These are phyloP conservation scores for Drosophila kohkoa DNA, from an alignment of 1,140 invertebrate species.

Conservation along the genomic window DNA sequence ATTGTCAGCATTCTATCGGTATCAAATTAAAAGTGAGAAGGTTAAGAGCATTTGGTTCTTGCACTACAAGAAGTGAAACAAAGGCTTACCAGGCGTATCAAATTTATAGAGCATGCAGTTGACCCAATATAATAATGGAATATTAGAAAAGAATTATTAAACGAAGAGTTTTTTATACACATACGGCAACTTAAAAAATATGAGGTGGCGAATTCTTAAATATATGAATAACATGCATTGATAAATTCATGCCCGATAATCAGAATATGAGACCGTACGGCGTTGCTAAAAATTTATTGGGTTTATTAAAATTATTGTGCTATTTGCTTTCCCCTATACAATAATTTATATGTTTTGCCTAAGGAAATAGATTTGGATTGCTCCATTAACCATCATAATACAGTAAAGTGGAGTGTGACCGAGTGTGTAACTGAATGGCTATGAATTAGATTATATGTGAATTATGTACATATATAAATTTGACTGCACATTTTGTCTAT, in stretches of 20 bases:
- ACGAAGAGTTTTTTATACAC: constrained; percentile 19
- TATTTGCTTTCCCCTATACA: constrained; percentile 7
- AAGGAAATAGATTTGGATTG: neutral
- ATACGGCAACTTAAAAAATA: constrained; percentile 50
- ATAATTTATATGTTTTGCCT: neutral
- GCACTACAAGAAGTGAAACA: constrained; percentile 50
- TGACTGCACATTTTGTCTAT: constrained; percentile 47
- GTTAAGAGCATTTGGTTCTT: constrained; percentile 16
- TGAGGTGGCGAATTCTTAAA: constrained; percentile 18
- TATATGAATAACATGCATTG: constrained; percentile 40
- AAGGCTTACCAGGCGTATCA: constrained; percentile 32
- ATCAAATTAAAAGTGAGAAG: constrained; percentile 35
- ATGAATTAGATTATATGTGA: constrained; percentile 26
- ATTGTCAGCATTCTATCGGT: constrained; percentile 69
- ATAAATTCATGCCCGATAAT: constrained; percentile 19
- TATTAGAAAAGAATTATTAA: constrained; percentile 18
- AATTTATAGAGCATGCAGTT: constrained; percentile 60
- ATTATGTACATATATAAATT: constrained; percentile 28
- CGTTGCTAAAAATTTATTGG: neutral
- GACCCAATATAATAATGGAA: constrained; percentile 30
- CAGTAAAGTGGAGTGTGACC: constrained; percentile 17
- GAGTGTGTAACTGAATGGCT: constrained; percentile 40
- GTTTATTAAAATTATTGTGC: constrained; percentile 6
- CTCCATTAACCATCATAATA: constrained; percentile 27
- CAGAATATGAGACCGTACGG: constrained; percentile 5